Base-by-base conservation (phyloP, 2,797 vertebrate genomes). In the Urophycis tenuis region DNA sequence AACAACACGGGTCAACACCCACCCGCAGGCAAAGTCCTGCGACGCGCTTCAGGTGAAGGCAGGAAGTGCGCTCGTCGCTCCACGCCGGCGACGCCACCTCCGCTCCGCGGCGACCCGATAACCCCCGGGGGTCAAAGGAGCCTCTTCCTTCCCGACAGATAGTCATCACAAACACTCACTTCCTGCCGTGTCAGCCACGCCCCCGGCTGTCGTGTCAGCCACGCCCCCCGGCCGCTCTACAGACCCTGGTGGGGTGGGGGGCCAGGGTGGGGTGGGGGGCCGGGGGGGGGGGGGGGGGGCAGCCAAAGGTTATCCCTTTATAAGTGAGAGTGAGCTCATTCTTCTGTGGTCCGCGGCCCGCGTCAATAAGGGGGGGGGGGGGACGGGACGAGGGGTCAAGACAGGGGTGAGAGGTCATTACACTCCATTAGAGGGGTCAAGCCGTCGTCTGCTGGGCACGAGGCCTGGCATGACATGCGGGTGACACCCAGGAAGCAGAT, bases 141-240 rank as follows among this genome's bases (percentile, higher is more conserved):
- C 5, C 53, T 67, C 81, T 91, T 91, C 90, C 91, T 90, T 90
- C 82, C 87, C 80, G 83, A 79, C 81, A 88, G 88, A 90, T 90
- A 90, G 86, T 82, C 75, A 90, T 89, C 89, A 87, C 76, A 78
- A 19, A 60, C 53, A 29, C 73, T 87, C 85, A 84, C 89, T 89
- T 90, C 87, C 88, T 88, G 14, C 30, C 74, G 5, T 34, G 75
- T 72, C 72, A 36, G 72, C 72, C 12, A 29, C 73, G 76, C 78
- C 81, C 80, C 67, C 36, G n/a, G 14, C 30, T 31, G 49, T n/a
- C 74, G 5, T 34, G 75, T 72, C 72, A 36, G 72, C 72, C 12
- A 29, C 73, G 76, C 78, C 81, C 80, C 67, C 36, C 14, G 30
- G 3, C 77, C 77, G 78, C 77, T 81, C 81, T 81, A 81, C n/a